phyloP scores from a whole-genome alignment of 2,888 invertebrate genomes.

The Ormyrus pomaceus region DNA sequence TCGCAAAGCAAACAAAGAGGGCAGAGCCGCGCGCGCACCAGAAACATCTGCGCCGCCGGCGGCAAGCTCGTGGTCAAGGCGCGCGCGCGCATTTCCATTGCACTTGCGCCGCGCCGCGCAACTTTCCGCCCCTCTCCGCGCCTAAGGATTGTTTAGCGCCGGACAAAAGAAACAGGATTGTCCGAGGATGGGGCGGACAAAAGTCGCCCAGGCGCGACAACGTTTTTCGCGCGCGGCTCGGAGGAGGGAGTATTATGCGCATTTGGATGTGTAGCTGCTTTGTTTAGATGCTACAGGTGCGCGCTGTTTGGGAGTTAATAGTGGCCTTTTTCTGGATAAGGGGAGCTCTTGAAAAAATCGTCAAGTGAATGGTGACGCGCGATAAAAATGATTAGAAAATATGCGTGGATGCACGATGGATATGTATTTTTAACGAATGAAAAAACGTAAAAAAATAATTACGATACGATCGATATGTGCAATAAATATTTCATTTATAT shows the following conservation, averaged over 20 bases:
- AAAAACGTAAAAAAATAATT: too few relatives aligned
- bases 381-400: too few relatives aligned
- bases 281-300: constrained; percentile 32
- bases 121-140: not conserved
- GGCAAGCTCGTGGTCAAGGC: constrained; percentile 45
- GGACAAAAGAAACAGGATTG: constrained; percentile 46
- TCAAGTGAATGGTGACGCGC: too few relatives aligned
- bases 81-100: not conserved
- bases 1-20: not conserved
- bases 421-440: too few relatives aligned
- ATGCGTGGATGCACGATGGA: too few relatives aligned
- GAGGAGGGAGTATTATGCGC: not conserved
- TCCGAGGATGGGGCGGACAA: not conserved
- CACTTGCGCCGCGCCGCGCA: constrained; percentile 1
- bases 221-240: constrained; percentile 20
- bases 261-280: not conserved
- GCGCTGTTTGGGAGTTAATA: not conserved
- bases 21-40: not conserved
- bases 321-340: too few relatives aligned
- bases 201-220: constrained; percentile 25
- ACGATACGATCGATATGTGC: too few relatives aligned
- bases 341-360: too few relatives aligned
- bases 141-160: constrained; percentile 34
- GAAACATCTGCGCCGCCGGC: constrained; percentile 35
- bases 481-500: too few relatives aligned